Base-by-base conservation (phyloP, 2,113 vertebrate genomes). In the Ivindomyrus marchei region DNA sequence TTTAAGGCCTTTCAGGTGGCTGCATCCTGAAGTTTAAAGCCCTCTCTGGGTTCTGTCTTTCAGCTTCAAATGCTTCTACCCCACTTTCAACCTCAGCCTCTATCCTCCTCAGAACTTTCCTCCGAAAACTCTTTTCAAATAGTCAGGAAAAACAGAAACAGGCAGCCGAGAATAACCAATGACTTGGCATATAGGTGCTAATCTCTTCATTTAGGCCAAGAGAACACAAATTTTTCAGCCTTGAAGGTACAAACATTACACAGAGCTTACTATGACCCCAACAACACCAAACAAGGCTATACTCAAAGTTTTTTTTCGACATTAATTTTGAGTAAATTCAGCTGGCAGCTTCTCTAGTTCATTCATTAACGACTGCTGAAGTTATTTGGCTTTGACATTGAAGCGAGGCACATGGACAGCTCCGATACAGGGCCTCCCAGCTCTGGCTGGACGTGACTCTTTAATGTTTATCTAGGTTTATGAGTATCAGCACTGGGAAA, bases 401-500 rank as follows among this genome's bases (percentile, higher is more conserved):
- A 31, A 15, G 50, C 5, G 52, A 27, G 31, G 62, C 50, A 80
- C 83, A 50, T 39, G 31, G 39, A 53, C 56, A 52, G 53, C 17
- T 70, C 58, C 66, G 52, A 90, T 70, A 39, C 88, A 49, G 70
- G 19, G 66, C 52, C 87, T 92, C 80, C 86, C 9, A 24, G 17
- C 88, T 21, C 31, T 24, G 49, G 19, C 39, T 89, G 31, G 10
- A 56, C 21, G 21, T 84, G 77, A 42, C 49, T 19, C 47, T 6
- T 53, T 46, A 36, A 15, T 36, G 88, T 84, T 42, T 77, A 11
- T 56, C 21, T 4, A 39, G 31, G 1, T 3, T 84, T 80, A 89
- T 88, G 88, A 89, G 88, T 49, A 47, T 58, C 50, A 85, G 74
- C 46, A 42, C 53, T 89, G 90, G 87, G 88, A 91, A 89, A 90